Evolutionary conservation across 2,888 invertebrate species (phyloP), one percentile per base, ranked within the genome.

Genomic region (Liodrosophila aerea): DNA sequence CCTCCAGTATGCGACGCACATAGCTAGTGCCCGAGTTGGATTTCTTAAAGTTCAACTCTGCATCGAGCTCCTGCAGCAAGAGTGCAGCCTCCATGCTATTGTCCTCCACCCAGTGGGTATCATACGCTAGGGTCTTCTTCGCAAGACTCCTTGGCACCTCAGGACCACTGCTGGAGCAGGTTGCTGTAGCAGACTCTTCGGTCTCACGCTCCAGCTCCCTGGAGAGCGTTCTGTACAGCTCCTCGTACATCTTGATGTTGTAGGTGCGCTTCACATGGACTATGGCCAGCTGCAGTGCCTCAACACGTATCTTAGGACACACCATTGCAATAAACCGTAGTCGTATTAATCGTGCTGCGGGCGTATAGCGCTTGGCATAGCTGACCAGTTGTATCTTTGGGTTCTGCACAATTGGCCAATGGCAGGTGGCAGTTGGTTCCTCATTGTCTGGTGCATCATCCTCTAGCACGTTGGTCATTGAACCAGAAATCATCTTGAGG

Each of bases 31-130:
- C 78, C 22, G 85, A 74, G 2, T 66, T 77, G 1, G 66, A 68
- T 16, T 85, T 85, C 57, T 78, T 78, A 13, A 71, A 78, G 7
- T 78, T 72, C 0, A 78, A 50, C 43, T 82, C 85, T 0, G 78
- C 85, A 11, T 78, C 82, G 5, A 78, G 75, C 7, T 78, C 82
- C 50, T 78, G 85, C 1, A 72, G 56, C 37, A 85, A 39, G 7
- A 82, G 37, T 0, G 78, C 44, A 0, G 85, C 41, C 37, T 85
- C 82, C 61, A 85, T 77, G 2, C 66, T 74, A 3, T 74, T 78
- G 7, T 69, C 69, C 64, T 78, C 82, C 31, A 78, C 78, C 78
- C 78, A 78, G 39, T 52, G 58, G 30, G 61, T 31, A 12, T 78
- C 78, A 18, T 82, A 78, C 1, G 52, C 34, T 12, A 71, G 27